Conservation (phyloP, 2,797 vertebrate genomes). For the Cuniculus paca region DNA sequence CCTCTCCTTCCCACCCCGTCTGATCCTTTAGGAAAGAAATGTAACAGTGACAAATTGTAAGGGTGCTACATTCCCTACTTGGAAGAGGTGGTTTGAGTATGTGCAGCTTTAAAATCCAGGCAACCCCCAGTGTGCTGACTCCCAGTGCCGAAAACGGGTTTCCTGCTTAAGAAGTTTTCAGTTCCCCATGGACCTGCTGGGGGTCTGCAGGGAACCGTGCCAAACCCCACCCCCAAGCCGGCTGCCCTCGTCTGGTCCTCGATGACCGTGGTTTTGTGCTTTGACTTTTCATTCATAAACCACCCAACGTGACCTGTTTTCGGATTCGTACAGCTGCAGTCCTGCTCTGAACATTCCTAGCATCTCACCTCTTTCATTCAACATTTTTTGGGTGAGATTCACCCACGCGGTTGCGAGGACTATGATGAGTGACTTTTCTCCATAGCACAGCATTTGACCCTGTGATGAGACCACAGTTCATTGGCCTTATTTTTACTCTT, state of each 20-base stretch:
- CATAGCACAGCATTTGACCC: background rate
- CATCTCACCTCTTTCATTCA: background rate
- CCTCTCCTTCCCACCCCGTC: background rate
- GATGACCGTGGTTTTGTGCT: background rate
- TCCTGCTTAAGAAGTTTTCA: background rate
- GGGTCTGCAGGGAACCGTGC: rapidly evolving
- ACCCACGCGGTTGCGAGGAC: rapidly evolving
- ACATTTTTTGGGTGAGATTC: background rate
- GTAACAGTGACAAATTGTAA: background rate
- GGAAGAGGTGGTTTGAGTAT: background rate
- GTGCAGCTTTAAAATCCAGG: background rate
- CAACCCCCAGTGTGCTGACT: background rate
- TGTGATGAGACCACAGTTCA: rapidly evolving
- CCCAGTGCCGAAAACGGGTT: background rate
- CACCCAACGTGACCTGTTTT: rapidly evolving
- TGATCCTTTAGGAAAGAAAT: background rate
- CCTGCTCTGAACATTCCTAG: background rate
- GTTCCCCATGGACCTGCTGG: too few relatives aligned
- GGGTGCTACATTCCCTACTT: background rate
- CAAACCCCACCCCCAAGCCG: rapidly evolving
- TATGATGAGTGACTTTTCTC: background rate
- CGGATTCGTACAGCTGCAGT: rapidly evolving
- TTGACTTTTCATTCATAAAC: background rate
- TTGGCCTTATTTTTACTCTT: background rate
- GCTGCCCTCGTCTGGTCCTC: background rate